Conservation (phyloP, 2,797 vertebrate species). For the Oreortyx pictus region DNA sequence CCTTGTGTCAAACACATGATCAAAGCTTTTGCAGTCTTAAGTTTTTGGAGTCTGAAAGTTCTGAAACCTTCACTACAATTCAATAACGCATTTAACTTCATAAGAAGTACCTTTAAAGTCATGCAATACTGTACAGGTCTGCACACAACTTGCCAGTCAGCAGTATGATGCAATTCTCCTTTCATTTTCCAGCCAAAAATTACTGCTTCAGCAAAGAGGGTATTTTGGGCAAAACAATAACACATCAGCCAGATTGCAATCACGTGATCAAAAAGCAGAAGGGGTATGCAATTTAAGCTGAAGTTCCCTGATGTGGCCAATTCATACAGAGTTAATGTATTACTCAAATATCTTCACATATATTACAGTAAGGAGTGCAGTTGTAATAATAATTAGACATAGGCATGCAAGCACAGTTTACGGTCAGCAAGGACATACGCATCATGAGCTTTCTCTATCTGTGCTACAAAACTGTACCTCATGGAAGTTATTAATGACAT, state of each 20-base stretch:
- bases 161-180: not conserved
- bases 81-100: not conserved
- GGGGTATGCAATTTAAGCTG: not conserved
- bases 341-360: not conserved
- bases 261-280: not conserved
- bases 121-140: not conserved
- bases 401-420: not conserved
- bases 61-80: not conserved
- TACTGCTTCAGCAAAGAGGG: not conserved
- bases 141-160: not conserved
- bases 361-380: not conserved
- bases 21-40: not conserved
- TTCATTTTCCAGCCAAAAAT: not conserved
- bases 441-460: not conserved
- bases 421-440: not conserved
- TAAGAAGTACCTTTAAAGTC: not conserved
- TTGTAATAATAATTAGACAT: not conserved
- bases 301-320: constrained; percentile 12
- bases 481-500: not conserved
- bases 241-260: not conserved
- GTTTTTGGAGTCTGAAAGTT: not conserved
- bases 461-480: not conserved
- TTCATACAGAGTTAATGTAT: constrained; percentile 14
- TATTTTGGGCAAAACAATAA: not conserved
- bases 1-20: accelerated